Evolutionary conservation across 1,140 invertebrate species (phyloP).

Genomic region (Drosophila trapezifrons): DNA sequence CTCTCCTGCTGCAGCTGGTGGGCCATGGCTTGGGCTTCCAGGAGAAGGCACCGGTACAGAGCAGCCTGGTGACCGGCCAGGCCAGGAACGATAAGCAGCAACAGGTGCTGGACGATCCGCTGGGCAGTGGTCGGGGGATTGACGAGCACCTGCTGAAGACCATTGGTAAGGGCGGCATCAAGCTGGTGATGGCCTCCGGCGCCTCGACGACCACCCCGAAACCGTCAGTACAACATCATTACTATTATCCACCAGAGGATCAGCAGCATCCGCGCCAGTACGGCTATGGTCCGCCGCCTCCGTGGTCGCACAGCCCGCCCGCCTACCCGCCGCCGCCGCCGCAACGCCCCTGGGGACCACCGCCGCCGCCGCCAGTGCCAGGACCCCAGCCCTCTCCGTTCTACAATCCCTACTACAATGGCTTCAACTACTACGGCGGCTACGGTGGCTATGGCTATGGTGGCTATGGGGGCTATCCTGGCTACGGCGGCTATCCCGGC

Average conservation of each 20-base stretch:
- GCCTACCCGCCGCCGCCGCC: constrained; percentile 14
- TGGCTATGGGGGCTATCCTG: constrained; percentile 35
- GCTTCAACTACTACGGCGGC: constrained; percentile 11
- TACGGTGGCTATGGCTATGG: constrained; percentile 23
- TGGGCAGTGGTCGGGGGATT: constrained; percentile 45
- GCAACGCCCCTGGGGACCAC: constrained; percentile 48
- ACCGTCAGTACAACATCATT: constrained; percentile 72
- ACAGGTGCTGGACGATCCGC: constrained; percentile 48
- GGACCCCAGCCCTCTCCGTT: constrained; percentile 36
- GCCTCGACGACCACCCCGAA: constrained; percentile 51
- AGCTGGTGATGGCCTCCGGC: constrained; percentile 57
- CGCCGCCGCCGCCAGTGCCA: constrained; percentile 39
- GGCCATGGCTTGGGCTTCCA: constrained; percentile 39
- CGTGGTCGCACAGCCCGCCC: constrained; percentile 9
- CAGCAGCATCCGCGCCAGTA: constrained; percentile 62
- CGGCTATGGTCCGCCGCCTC: constrained; percentile 41
- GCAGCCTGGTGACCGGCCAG: constrained; percentile 45
- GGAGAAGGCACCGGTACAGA: constrained; percentile 64
- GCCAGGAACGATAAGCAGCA: constrained; percentile 57
- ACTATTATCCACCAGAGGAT: constrained; percentile 74
- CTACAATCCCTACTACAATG: constrained; percentile 54
- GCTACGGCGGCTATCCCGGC: constrained; percentile 19
- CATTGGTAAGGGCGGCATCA: constrained; percentile 75
- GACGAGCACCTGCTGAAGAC: constrained; percentile 62
- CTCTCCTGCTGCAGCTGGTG: constrained; percentile 48